Percentiles rank a stretch among this genome's conserved stretches.
phyloP scores from a whole-genome alignment of 1,140 invertebrate genomes.

The Aplysia californica region DNA sequence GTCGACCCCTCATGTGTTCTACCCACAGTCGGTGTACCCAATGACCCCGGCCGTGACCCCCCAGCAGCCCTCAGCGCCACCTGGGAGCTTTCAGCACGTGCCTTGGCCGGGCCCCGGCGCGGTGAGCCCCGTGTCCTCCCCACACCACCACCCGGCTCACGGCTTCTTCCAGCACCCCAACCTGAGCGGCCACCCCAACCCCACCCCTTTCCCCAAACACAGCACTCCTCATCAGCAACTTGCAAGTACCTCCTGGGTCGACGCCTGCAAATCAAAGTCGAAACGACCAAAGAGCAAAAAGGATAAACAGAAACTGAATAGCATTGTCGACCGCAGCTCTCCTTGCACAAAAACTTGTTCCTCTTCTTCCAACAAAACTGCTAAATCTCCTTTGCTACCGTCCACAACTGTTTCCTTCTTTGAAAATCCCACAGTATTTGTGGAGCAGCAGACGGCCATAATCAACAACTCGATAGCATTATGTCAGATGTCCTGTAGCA shows the following conservation, averaged over 20 bases:
- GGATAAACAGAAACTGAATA: constrained; percentile 14
- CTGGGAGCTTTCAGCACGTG: neutral
- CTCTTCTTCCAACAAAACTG: neutral
- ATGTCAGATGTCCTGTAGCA: neutral
- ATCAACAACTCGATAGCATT: constrained; percentile 27
- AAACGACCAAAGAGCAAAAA: constrained; percentile 18
- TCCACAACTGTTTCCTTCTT: constrained; percentile 18
- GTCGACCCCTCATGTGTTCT: no score
- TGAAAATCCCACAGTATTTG: constrained; percentile 27
- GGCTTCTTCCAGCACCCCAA: neutral
- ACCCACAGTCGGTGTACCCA: no score
- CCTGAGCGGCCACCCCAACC: neutral
- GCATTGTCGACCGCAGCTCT: constrained; percentile 5
- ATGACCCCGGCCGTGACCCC: neutral
- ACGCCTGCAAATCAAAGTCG: constrained; percentile 2
- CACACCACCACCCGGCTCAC: neutral
- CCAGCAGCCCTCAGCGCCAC: neutral
- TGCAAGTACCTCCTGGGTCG: neutral
- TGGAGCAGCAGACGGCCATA: constrained; percentile 21
- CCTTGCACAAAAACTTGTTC: neutral
- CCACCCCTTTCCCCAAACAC: constrained; percentile 1
- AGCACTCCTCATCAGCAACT: neutral
- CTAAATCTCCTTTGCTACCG: neutral
- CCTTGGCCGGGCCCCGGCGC: neutral
- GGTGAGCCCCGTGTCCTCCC: neutral